Base-by-base conservation (phyloP, 2,888 invertebrate species). In the Trachelus stipa region DNA sequence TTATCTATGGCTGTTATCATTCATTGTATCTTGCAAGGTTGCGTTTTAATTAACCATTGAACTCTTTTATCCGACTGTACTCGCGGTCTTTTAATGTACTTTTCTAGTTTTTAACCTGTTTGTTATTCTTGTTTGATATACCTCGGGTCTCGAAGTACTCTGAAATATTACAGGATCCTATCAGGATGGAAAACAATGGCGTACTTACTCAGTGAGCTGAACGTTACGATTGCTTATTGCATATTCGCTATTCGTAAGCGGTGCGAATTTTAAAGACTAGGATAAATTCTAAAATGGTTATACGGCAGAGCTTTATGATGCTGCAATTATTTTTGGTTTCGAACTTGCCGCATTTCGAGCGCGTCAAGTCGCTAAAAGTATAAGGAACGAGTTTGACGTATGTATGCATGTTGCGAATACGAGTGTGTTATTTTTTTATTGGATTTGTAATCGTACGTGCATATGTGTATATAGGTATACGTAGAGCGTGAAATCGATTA, bases 251-350 rank as follows among this genome's bases (percentile, higher is more conserved):
- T 37, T n/a, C 69, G 30, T 37, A 37, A 56, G 56, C 56, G 56
- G 56, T 56, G 12, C 71, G 71, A 34, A 34, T 71, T 23, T 71
- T 71, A 71, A 71, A 71, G 71, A 71, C 30, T 71, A 34, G 71
- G 11, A 11, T 30, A 23, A 71, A 71, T 71, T 30, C 12, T 71
- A 71, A 71, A 71, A 71, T 9, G 12, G 71, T 71, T 71, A 33
- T 30, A 23, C 34, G 30, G 30, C 71, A 11, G 34, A 3, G 71
- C 15, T 71, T 34, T 71, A 23, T 2, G 9, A 9, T 9, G 23
- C 23, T 56, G 56, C 2, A 56, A 56, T 56, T 56, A 56, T 56
- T 56, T 56, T 56, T 40, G 4, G 1, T 15, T 56, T 23, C 23
- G 23, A 56, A 56, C 56, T 56, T 23, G 56, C 56, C 56, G 56